A percentile compares a stretch with the other conserved stretches of the same genome.
Conservation (phyloP, 2,888 invertebrate genomes). For the Tetranychus piercei region DNA sequence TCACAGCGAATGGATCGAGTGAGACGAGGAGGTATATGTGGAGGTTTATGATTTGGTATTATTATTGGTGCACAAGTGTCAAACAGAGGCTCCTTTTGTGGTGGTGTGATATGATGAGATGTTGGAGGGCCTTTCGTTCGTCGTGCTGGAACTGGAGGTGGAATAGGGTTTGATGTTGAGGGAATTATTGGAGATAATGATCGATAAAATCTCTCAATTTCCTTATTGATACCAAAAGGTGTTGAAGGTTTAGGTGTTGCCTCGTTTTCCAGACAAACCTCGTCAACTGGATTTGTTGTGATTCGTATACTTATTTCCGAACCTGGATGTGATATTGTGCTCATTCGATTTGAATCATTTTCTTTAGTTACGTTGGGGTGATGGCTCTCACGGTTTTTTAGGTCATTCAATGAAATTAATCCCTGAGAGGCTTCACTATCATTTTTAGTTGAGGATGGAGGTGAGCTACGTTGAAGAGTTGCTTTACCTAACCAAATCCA, state of each 20-base stretch:
- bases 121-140: not conserved
- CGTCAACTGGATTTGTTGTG: slow-evolving; percentile 31
- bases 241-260: not conserved
- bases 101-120: not conserved
- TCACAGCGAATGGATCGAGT: not conserved
- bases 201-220: not conserved
- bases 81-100: not conserved
- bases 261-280: not conserved
- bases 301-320: slow-evolving; percentile 36
- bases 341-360: slow-evolving; percentile 6
- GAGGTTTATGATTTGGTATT: slow-evolving; percentile 7
- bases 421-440: not conserved
- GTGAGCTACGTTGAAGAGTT: slow-evolving; percentile 39
- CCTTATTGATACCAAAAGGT: not conserved
- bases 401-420: not conserved
- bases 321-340: slow-evolving; percentile 31
- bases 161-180: not conserved
- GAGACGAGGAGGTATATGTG: slow-evolving; percentile 19
- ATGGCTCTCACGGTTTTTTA: not conserved
- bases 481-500: slow-evolving; percentile 74
- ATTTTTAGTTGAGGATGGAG: not conserved
- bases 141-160: slow-evolving; percentile 8
- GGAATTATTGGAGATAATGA: not conserved
- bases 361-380: not conserved
- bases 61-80: not conserved